Conservation (phyloP, 2,113 vertebrate species). For the Otis tarda region DNA sequence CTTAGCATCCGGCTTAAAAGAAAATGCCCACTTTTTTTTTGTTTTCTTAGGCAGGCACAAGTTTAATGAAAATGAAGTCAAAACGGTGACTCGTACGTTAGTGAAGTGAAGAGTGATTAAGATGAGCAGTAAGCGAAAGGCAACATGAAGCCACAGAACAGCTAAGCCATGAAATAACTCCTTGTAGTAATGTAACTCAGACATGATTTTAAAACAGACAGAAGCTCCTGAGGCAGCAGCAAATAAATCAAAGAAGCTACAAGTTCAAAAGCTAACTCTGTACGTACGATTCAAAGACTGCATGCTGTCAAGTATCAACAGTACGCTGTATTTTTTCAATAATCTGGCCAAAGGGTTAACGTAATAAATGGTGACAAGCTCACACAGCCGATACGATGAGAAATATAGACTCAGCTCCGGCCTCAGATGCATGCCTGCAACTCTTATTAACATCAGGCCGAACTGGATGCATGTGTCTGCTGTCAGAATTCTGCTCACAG, state of each 20-base stretch:
- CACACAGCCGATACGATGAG: not conserved
- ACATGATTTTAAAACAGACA: slow-evolving; percentile 8
- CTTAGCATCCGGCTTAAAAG: not conserved
- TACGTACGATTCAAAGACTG: slow-evolving; percentile 28
- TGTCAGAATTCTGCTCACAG: not conserved
- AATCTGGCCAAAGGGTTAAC: slow-evolving; percentile 30
- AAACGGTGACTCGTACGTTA: not conserved
- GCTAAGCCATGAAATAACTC: not conserved
- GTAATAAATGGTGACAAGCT: slow-evolving; percentile 20
- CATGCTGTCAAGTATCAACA: slow-evolving; percentile 19
- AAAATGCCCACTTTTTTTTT: not conserved
- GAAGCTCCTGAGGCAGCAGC: slow-evolving; percentile 32
- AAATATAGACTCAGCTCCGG: not conserved
- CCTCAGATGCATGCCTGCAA: not conserved
- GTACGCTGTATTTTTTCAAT: not conserved
- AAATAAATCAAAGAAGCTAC: slow-evolving; percentile 46
- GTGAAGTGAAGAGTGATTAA: not conserved
- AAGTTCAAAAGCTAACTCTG: slow-evolving; percentile 37
- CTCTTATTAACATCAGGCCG: not conserved
- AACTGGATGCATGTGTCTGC: not conserved
- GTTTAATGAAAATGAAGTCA: not conserved
- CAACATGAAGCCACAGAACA: not conserved
- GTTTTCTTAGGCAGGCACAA: not conserved
- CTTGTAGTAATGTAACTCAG: not conserved
- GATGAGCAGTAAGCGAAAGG: not conserved